Conservation (phyloP, 2,113 vertebrate genomes). For the Tachycineta bicolor region DNA sequence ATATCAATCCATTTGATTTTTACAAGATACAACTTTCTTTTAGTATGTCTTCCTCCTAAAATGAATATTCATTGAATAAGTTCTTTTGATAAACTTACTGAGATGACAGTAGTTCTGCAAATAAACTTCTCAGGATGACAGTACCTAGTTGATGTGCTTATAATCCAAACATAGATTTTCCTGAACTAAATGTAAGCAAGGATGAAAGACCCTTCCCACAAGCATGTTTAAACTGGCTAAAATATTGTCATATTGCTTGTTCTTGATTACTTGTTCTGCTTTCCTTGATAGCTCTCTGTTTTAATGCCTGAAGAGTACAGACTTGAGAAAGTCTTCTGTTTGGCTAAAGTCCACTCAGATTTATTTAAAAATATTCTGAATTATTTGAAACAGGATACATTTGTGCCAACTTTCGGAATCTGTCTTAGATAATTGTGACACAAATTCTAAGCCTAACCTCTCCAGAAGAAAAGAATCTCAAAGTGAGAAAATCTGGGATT, state of each 20-base stretch:
- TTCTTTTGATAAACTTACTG: not conserved
- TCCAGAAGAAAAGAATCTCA: not conserved
- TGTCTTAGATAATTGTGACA: not conserved
- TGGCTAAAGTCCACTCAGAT: not conserved
- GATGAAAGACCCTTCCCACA: not conserved
- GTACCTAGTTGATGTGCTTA: not conserved
- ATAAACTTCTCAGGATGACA: not conserved
- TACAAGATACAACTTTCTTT: not conserved
- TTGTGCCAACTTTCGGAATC: not conserved
- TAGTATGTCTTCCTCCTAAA: not conserved
- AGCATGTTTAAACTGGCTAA: not conserved
- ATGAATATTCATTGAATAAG: not conserved
- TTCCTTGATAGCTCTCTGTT: not conserved
- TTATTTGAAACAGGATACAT: not conserved
- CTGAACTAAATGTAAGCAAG: not conserved
- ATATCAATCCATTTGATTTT: not conserved
- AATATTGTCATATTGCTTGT: rapidly evolving
- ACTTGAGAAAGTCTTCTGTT: not conserved
- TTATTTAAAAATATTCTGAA: not conserved
- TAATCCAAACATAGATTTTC: not conserved
- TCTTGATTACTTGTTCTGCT: not conserved
- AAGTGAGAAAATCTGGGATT: not conserved
- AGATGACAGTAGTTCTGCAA: not conserved
- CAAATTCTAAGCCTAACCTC: not conserved
- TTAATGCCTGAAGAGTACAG: not conserved